phyloP scores from a whole-genome alignment of 2,113 vertebrate species.

The Myrmecophaga tridactyla region DNA sequence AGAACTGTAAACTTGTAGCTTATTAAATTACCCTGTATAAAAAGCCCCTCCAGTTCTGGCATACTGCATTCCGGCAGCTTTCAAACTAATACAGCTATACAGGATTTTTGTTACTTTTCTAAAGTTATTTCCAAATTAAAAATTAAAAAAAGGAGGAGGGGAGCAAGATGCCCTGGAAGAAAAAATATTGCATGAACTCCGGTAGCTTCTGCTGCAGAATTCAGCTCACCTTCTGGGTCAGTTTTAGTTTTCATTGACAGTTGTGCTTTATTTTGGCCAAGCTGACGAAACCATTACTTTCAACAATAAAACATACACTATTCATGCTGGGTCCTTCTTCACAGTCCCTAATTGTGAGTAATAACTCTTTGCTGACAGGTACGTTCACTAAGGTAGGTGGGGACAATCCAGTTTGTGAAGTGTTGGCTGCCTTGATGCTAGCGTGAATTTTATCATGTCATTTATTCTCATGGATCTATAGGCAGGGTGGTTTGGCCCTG shows the following conservation, averaged over 20 bases:
- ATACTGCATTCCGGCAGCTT: too few species aligned
- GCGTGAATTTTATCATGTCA: background rate
- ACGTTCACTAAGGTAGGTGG: background rate
- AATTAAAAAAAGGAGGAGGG: background rate
- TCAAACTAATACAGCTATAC: too few species aligned
- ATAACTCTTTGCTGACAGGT: background rate
- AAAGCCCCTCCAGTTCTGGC: too few species aligned
- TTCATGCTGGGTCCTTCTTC: background rate
- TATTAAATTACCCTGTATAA: too few species aligned
- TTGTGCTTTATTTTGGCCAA: conserved; percentile 23
- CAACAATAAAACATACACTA: background rate
- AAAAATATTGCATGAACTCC: background rate
- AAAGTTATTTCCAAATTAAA: conserved; percentile 15
- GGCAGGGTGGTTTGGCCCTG: background rate
- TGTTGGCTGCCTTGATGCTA: background rate
- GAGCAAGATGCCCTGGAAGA: background rate
- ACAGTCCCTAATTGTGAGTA: background rate
- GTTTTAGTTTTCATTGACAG: background rate
- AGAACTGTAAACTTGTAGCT: too few species aligned
- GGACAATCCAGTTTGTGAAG: background rate
- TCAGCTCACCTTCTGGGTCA: background rate
- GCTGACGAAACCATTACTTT: background rate
- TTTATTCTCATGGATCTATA: background rate
- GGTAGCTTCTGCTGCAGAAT: background rate
- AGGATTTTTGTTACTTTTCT: background rate